These are phyloP conservation scores for Drosophila pseudotalamancana DNA, from an alignment of 2,888 invertebrate genomes.

Conservation along the genomic window DNA sequence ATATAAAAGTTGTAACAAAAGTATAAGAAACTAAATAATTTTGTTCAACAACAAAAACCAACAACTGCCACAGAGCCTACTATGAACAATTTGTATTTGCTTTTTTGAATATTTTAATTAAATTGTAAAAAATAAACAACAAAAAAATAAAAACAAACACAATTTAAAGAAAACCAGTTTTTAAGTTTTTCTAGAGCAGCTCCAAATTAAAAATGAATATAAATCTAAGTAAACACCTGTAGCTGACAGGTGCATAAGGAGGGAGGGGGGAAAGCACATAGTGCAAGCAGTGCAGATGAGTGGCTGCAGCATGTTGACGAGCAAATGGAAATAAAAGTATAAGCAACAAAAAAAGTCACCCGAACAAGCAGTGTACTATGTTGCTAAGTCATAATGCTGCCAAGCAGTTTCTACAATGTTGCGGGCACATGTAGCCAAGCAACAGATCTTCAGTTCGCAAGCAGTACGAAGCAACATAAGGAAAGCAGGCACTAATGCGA, in stretches of 20 bases:
- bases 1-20: not conserved
- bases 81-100: not conserved
- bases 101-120: no score
- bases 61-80: conserved; percentile 1
- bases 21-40: not conserved
- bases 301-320: conserved; percentile 17
- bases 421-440: no score
- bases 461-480: no score
- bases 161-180: conserved; percentile 32
- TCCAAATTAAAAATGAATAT: conserved; percentile 5
- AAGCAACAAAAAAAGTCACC: not conserved
- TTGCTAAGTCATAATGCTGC: not conserved
- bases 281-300: conserved; percentile 34
- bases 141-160: conserved; percentile 25
- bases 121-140: not conserved
- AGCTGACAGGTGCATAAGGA: not conserved
- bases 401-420: not conserved
- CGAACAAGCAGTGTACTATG: not conserved
- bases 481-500: no score
- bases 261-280: conserved; percentile 7
- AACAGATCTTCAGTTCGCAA: no score
- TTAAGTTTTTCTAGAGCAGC: conserved; percentile 17
- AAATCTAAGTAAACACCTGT: conserved; percentile 42
- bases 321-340: not conserved
- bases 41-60: not conserved